Conservation (phyloP, 1,140 invertebrate genomes). For the Scaptomyza pallida region DNA sequence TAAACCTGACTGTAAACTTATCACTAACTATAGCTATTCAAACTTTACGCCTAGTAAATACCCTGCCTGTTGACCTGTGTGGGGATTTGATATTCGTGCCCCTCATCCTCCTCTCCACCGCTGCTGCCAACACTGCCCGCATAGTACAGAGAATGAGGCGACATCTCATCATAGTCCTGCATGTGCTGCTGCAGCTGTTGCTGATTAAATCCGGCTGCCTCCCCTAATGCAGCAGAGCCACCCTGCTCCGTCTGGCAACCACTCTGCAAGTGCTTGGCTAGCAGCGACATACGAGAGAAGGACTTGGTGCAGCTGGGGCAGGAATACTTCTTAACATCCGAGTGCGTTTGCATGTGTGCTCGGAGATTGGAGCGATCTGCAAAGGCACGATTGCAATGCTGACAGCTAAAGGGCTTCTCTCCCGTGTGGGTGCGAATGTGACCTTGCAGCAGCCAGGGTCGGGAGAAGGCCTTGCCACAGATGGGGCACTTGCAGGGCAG, state of each 20-base stretch:
- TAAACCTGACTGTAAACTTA: conserved; percentile 19
- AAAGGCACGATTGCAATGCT: conserved; percentile 97
- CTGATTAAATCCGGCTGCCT: conserved; percentile 53
- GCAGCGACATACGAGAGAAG: conserved; percentile 97
- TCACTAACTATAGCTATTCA: not conserved
- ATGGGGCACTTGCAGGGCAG: conserved; percentile 98
- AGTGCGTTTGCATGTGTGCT: conserved; percentile 98
- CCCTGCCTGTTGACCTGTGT: conserved; percentile 14
- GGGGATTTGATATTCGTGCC: conserved; percentile 45
- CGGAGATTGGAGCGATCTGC: conserved; percentile 98
- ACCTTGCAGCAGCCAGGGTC: conserved; percentile 98
- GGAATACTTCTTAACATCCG: conserved; percentile 98
- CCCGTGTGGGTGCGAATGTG: conserved; percentile 97
- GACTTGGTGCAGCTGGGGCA: conserved; percentile 96
- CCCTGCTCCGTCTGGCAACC: conserved; percentile 87
- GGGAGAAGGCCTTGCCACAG: conserved; percentile 98
- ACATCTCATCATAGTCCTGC: conserved; percentile 59
- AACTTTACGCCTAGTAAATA: conserved; percentile 46
- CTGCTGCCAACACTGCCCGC: conserved; percentile 75
- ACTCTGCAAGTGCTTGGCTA: conserved; percentile 96
- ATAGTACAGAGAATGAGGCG: conserved; percentile 58
- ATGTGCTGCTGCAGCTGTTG: conserved; percentile 72
- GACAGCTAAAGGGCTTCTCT: conserved; percentile 98
- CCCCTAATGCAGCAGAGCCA: not conserved
- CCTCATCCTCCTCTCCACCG: conserved; percentile 67